Evolutionary conservation across 2,113 vertebrate species (phyloP), one percentile per base, ranked within the genome.

Genomic region (Pomatostomus ruficeps): DNA sequence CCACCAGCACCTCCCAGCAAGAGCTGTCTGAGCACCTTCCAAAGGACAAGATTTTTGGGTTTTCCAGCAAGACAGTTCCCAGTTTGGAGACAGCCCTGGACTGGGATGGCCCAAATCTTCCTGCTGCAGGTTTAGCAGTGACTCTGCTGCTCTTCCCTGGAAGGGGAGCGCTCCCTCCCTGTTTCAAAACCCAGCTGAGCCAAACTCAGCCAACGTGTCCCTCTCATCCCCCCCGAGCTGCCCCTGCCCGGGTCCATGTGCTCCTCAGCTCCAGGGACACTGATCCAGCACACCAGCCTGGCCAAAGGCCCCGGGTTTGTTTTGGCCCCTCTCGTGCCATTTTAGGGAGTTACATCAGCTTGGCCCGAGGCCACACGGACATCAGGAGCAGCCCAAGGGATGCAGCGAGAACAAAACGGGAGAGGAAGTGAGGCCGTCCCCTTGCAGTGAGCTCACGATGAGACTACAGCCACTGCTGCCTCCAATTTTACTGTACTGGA

Each of bases 301-400:
- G 91, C 89, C 43, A 58, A 52, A 88, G 58, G 68, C 76, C 89
- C 10, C 4, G 18, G 46, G 72, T 75, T 46, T 8, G n/a, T 36
- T 82, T 89, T 79, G 77, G 77, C 73, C 82, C 71, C 57, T 57
- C 76, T 92, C 55, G 18, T 61, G 70, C 76, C 95, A 87, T 94
- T 96, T 94, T 74, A 87, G 35, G 1, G 51, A 87, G 87, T 91
- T 91, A 92, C 91, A 92, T 91, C 84, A 96, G 68, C 84, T 81
- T 96, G 95, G 89, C 84, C 43, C 0, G 0, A 70, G 35, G 95
- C 89, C 91, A 84, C 14, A 1, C 0, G 1, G 94, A 78, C 86
- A 96, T 78, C 68, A 58, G 76, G 91, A 86, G 59, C 83, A 67
- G 89, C 61, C 84, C 51, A 71, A 71, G 55, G 51, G 68, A 84